phyloP scores from a whole-genome alignment of 2,797 vertebrate species.

The Pelobates cultripes region DNA sequence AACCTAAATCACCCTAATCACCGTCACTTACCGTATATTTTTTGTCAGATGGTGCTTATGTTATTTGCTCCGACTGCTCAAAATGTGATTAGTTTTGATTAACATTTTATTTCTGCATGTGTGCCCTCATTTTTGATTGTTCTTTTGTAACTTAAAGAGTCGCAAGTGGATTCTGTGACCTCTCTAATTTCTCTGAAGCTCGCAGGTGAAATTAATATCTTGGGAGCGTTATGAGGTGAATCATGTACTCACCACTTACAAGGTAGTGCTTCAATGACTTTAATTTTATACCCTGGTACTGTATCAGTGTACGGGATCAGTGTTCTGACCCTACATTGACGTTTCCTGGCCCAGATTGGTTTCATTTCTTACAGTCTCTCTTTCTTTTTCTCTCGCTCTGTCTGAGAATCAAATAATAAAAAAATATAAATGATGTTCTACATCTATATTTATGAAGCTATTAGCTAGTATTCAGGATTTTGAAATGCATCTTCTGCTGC shows the following conservation, averaged over 20 bases:
- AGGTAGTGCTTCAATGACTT: background rate
- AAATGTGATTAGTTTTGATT: conserved; percentile 49
- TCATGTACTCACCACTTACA: background rate
- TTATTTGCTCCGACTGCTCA: conserved; percentile 29
- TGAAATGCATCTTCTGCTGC: too few species aligned
- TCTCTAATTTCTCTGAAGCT: conserved; percentile 29
- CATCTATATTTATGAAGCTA: too few species aligned
- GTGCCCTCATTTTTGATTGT: conserved; percentile 39
- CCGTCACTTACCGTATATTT: conserved; percentile 41
- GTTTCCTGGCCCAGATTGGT: conserved; percentile 4
- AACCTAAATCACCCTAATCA: conserved; percentile 27
- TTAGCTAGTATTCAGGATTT: too few species aligned
- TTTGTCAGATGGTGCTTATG: conserved; percentile 42
- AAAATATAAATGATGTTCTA: background rate
- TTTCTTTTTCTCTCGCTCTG: background rate
- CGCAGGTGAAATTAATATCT: conserved; percentile 44
- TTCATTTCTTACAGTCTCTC: background rate
- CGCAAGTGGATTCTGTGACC: conserved; percentile 25
- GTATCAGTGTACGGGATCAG: conserved; percentile 14
- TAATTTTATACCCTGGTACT: conserved; percentile 7
- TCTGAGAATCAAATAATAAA: background rate
- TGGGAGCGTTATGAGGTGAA: conserved; percentile 7
- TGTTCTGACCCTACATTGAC: conserved; percentile 15
- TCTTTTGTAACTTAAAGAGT: conserved; percentile 36
- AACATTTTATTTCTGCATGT: conserved; percentile 32